Conservation (phyloP, 2,888 invertebrate genomes). For the Prosopocoilus inquinatus region DNA sequence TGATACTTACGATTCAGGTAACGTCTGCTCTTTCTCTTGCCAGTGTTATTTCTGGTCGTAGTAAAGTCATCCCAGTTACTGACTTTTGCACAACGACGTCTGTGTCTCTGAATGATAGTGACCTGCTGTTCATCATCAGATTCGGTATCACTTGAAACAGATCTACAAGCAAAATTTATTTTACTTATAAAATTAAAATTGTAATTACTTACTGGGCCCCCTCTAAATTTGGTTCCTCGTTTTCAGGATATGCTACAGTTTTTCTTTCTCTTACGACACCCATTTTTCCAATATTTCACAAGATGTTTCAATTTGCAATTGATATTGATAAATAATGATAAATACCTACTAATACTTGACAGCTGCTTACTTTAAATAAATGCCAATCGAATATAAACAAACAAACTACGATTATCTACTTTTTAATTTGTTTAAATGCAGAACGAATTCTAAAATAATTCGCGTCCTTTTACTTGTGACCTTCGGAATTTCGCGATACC, state of each 20-base stretch:
- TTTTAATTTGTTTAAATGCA: not conserved
- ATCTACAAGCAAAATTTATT: not conserved
- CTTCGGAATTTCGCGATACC: too few relatives aligned
- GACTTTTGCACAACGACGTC: not conserved
- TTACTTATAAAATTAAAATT: too few relatives aligned
- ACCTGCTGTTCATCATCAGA: slow-evolving; percentile 4
- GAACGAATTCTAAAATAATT: not conserved
- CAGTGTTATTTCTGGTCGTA: slow-evolving; percentile 3
- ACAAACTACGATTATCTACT: not conserved
- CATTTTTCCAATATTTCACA: slow-evolving; percentile 2
- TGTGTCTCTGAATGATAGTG: not conserved
- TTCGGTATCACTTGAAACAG: not conserved
- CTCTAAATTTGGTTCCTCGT: not conserved
- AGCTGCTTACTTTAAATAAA: not conserved
- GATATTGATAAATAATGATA: too few relatives aligned
- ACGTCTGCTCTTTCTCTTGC: slow-evolving; percentile 7
- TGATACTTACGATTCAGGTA: slow-evolving; percentile 7
- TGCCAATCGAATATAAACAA: not conserved
- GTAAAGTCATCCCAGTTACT: not conserved
- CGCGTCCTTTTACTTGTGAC: too few relatives aligned
- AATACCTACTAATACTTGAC: not conserved
- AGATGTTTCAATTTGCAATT: not conserved
- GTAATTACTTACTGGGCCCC: not conserved
- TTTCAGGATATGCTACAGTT: slow-evolving; percentile 2
- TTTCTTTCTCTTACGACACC: slow-evolving; percentile 10